phyloP scores from a whole-genome alignment of 2,888 invertebrate genomes.

The Pollenia angustigena region DNA sequence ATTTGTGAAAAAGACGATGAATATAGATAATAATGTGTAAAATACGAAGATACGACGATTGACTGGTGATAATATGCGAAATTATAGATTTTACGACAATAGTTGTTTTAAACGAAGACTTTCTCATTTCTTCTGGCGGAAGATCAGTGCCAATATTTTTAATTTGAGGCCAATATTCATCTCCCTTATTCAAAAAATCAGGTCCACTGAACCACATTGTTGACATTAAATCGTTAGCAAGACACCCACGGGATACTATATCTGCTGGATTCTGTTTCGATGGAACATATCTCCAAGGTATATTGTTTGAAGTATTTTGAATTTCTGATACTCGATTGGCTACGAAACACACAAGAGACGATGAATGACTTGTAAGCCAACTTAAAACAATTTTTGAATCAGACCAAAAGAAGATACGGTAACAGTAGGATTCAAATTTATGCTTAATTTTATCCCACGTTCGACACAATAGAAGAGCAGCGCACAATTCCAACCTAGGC shows the following conservation, averaged over 20 bases:
- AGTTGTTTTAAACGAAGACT: no score
- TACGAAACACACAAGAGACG: background rate
- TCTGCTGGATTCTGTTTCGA: no score
- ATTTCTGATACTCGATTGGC: background rate
- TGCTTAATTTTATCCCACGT: conserved; percentile 44
- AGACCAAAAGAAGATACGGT: background rate
- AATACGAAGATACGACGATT: background rate
- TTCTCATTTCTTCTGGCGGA: no score
- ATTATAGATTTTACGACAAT: no score
- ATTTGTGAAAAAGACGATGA: conserved; percentile 32
- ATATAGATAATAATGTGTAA: conserved; percentile 27
- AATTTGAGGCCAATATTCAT: no score
- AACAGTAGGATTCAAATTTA: conserved; percentile 11
- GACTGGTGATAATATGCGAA: no score
- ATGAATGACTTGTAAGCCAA: background rate
- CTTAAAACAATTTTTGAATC: conserved; percentile 15
- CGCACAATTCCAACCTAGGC: conserved; percentile 23
- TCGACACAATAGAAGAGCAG: conserved; percentile 26
- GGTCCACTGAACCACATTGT: no score
- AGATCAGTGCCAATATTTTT: no score
- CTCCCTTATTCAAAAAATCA: no score
- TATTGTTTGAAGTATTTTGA: background rate
- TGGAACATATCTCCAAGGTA: no score
- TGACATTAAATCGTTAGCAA: no score
- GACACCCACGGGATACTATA: no score